Conservation (phyloP, 2,113 vertebrate species). For the Chlamydotis undulata region DNA sequence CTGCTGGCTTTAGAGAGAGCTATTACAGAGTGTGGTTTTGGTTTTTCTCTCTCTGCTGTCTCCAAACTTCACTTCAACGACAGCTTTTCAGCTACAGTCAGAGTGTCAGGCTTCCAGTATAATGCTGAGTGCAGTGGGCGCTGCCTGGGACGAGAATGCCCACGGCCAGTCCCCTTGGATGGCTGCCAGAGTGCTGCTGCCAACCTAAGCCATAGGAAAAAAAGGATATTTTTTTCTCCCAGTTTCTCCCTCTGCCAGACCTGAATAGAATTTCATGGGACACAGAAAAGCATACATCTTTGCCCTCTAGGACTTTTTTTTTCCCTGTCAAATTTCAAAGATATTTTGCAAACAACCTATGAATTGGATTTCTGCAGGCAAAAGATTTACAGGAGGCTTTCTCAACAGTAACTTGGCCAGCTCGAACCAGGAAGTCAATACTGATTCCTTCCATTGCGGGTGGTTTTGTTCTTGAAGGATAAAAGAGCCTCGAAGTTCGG, state of each 20-base stretch:
- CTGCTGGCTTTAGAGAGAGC: neutral
- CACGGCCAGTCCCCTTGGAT: neutral
- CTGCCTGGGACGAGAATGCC: neutral
- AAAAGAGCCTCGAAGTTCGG: neutral
- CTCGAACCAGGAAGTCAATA: neutral
- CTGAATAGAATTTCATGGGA: neutral
- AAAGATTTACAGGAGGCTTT: neutral
- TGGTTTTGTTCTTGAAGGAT: neutral
- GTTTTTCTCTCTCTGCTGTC: neutral
- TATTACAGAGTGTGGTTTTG: neutral
- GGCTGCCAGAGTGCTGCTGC: neutral
- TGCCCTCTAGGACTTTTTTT: neutral
- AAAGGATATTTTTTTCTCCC: neutral
- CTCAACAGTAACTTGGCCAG: neutral
- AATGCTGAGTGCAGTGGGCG: neutral
- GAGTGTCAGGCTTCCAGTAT: neutral
- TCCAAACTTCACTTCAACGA: neutral
- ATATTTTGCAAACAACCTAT: neutral
- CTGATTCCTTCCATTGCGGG: neutral
- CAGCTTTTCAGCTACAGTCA: neutral
- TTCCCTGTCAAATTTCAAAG: neutral
- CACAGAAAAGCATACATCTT: neutral
- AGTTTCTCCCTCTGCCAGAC: neutral
- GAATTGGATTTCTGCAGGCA: neutral
- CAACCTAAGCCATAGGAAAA: neutral